Percentiles rank a stretch among this genome's conserved stretches.
Conservation (phyloP, 2,113 vertebrate genomes). For the Saguinus imperator region DNA sequence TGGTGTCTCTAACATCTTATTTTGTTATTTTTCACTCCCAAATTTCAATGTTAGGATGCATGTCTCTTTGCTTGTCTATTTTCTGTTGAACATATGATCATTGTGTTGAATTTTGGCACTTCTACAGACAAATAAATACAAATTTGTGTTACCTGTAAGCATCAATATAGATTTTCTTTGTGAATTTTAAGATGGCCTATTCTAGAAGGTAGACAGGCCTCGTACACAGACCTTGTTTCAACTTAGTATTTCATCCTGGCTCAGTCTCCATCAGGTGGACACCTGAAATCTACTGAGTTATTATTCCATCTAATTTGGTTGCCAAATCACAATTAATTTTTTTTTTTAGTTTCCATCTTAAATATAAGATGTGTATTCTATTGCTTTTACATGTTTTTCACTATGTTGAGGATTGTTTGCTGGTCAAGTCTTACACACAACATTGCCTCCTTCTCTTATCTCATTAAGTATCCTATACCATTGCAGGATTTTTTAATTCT, state of each 20-base stretch:
- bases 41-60: neutral
- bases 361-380: neutral
- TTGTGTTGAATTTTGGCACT: neutral
- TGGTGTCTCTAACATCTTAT: neutral
- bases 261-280: neutral
- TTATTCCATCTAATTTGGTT: slow-evolving; percentile 3
- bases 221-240: neutral
- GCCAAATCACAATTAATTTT: neutral
- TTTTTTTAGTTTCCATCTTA: neutral
- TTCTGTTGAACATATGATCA: neutral
- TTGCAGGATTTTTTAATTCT: slow-evolving; percentile 27
- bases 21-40: neutral
- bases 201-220: neutral
- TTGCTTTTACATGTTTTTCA: slow-evolving; percentile 41
- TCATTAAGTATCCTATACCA: neutral
- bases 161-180: neutral
- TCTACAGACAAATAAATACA: neutral
- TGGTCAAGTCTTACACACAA: neutral
- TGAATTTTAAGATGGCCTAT: neutral
- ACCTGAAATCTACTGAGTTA: neutral
- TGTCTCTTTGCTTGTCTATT: neutral
- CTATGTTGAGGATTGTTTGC: neutral
- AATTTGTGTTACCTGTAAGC: neutral
- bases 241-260: neutral
- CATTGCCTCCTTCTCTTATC: neutral